Percentiles rank a stretch among this genome's conserved stretches.
These are phyloP conservation scores for Chionomys nivalis DNA, from an alignment of 2,113 vertebrate species.

Conservation along the genomic window DNA sequence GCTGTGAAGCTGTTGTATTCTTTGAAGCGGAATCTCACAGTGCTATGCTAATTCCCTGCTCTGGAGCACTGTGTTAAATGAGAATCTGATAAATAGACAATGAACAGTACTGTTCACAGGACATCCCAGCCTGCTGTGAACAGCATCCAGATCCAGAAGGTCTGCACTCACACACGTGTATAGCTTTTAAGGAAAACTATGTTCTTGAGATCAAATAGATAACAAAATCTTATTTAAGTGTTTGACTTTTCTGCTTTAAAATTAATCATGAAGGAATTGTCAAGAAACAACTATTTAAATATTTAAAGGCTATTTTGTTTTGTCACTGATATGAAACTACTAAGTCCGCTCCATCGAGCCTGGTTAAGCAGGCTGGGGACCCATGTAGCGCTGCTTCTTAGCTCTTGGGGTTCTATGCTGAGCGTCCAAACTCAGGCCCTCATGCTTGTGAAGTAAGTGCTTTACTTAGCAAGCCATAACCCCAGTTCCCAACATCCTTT, in stretches of 20 bases:
- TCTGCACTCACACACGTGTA: neutral
- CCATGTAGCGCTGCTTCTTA: neutral
- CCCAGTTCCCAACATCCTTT: neutral
- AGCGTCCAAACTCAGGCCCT: neutral
- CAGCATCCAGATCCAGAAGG: neutral
- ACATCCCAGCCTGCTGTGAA: neutral
- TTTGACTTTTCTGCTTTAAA: slow-evolving; percentile 73
- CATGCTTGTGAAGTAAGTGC: neutral
- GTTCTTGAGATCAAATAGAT: neutral
- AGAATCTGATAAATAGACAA: neutral
- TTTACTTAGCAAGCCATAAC: neutral
- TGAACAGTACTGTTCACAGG: neutral
- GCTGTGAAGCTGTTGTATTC: neutral
- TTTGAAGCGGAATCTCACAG: neutral
- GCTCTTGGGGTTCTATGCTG: neutral
- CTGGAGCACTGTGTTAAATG: neutral
- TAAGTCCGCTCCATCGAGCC: neutral
- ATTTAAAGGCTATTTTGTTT: slow-evolving; percentile 77
- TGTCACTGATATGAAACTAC: slow-evolving; percentile 8
- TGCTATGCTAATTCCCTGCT: neutral
- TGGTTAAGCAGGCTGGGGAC: neutral
- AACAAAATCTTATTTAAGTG: neutral
- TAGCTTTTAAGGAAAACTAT: slow-evolving; percentile 16
- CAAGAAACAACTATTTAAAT: slow-evolving; percentile 74
- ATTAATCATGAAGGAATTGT: slow-evolving; percentile 76